These are phyloP conservation scores for Porites lutea DNA, from an alignment of 64 coral and sea anemone species.

Conservation along the genomic window DNA sequence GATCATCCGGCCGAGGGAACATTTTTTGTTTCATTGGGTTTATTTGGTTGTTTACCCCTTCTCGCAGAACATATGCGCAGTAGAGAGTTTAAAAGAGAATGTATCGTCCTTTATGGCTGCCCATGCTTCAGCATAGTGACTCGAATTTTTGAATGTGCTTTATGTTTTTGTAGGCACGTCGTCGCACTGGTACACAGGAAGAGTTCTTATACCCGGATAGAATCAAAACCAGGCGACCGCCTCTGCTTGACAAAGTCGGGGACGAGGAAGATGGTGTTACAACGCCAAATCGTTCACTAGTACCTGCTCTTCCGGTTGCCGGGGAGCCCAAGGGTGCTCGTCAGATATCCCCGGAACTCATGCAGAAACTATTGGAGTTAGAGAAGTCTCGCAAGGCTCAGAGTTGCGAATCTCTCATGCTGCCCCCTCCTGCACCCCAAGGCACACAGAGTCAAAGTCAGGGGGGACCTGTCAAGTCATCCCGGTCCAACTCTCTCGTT, in stretches of 20 bases:
- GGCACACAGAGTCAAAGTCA: slow-evolving; percentile 11
- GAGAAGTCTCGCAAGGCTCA: slow-evolving; percentile 89
- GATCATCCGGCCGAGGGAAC: too few species aligned
- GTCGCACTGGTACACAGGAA: slow-evolving; percentile 88
- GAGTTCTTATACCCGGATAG: slow-evolving; percentile 92
- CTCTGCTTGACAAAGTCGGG: slow-evolving; percentile 39
- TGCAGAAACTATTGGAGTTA: slow-evolving; percentile 94
- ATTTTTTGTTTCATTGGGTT: too few species aligned
- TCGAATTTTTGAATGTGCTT: neutral
- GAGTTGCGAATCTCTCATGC: slow-evolving; percentile 47
- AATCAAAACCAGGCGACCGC: slow-evolving; percentile 57
- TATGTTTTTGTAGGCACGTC: slow-evolving; percentile 74
- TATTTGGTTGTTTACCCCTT: too few species aligned
- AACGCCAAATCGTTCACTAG: slow-evolving; percentile 21
- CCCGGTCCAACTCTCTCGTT: slow-evolving; percentile 19
- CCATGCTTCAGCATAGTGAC: too few species aligned
- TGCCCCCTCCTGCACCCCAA: slow-evolving; percentile 50
- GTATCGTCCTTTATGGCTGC: too few species aligned
- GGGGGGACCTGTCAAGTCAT: slow-evolving; percentile 33
- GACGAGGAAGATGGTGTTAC: slow-evolving; percentile 45
- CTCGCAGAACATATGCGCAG: too few species aligned
- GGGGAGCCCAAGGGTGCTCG: slow-evolving; percentile 8
- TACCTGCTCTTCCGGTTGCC: slow-evolving; percentile 19
- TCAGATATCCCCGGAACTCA: slow-evolving; percentile 95
- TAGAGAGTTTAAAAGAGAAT: too few species aligned